Percentiles rank a stretch among this genome's conserved stretches.
Evolutionary conservation across 37 sponge, comb jelly and placozoan genomes (phyloP).

Genomic region (Oopsacas minuta): DNA sequence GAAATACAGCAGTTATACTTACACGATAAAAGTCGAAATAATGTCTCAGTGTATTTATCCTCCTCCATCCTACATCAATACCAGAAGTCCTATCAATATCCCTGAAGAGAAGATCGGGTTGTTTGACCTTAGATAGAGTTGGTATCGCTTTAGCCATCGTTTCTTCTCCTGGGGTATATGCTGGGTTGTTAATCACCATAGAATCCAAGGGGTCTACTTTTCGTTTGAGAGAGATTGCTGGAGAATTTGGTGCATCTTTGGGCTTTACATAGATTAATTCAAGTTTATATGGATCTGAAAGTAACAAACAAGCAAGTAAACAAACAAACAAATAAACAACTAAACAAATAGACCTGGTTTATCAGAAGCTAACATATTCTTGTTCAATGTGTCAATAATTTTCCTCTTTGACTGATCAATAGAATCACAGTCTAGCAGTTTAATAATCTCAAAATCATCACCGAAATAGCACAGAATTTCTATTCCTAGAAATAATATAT

Average conservation of each 20-base stretch:
- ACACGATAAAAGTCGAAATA: not conserved
- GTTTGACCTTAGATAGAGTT: slow-evolving; percentile 5
- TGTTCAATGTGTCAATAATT: not conserved
- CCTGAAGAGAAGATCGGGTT: not conserved
- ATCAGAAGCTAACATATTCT: not conserved
- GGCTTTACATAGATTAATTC: not conserved
- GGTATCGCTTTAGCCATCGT: not conserved
- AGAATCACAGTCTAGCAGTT: not conserved
- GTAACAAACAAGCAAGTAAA: too few relatives aligned
- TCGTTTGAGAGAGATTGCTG: not conserved
- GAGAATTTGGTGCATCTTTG: not conserved
- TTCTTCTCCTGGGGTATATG: not conserved
- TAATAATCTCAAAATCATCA: not conserved
- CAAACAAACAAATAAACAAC: too few relatives aligned
- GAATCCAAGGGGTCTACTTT: not conserved
- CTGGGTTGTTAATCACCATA: not conserved
- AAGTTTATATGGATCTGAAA: not conserved
- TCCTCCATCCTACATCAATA: not conserved
- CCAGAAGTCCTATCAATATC: slow-evolving; percentile 13
- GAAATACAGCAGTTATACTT: not conserved
- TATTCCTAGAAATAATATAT: not conserved
- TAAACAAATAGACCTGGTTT: too few relatives aligned
- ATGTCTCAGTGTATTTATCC: not conserved
- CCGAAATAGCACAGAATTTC: not conserved
- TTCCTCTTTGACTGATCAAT: not conserved